Percentiles rank a stretch among this genome's conserved stretches.
Conservation (phyloP, 2,797 vertebrate genomes). For the Telmatherina bonti region DNA sequence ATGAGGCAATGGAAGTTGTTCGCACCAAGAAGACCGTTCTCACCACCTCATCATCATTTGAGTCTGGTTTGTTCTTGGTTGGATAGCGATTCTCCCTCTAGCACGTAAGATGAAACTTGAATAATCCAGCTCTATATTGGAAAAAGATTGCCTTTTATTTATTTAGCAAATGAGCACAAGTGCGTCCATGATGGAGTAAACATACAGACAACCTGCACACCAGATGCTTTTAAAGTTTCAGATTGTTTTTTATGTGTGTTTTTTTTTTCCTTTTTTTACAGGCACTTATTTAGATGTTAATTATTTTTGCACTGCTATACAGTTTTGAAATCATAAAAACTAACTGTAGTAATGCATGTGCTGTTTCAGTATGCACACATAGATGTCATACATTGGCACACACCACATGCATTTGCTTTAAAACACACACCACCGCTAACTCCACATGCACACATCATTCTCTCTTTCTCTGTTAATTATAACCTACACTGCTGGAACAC, state of each 20-base stretch:
- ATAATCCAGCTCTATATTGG: neutral
- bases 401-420: constrained; percentile 15
- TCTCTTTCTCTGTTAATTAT: constrained; percentile 96
- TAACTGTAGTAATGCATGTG: constrained; percentile 72
- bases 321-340: constrained; percentile 20
- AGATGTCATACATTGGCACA: constrained; percentile 27
- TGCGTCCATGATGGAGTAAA: neutral
- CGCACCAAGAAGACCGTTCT: constrained; percentile 25
- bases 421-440: constrained; percentile 24
- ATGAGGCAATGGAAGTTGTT: constrained; percentile 26
- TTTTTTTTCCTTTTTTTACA: constrained; percentile 20
- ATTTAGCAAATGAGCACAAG: constrained; percentile 21
- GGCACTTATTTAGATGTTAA: constrained; percentile 11
- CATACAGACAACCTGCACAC: constrained; percentile 17
- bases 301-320: constrained; percentile 6
- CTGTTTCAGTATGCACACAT: constrained; percentile 41
- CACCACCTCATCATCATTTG: constrained; percentile 14
- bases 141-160: neutral
- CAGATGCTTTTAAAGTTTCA: constrained; percentile 6
- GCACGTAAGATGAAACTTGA: neutral
- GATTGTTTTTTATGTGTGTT: constrained; percentile 24
- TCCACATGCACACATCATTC: constrained; percentile 77
- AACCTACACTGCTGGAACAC: constrained; percentile 96
- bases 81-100: neutral
- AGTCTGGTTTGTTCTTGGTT: constrained; percentile 25